Evolutionary conservation across 2,113 vertebrate genomes (phyloP), one percentile per base, ranked within the genome.

Genomic region (Lonchura striata): DNA sequence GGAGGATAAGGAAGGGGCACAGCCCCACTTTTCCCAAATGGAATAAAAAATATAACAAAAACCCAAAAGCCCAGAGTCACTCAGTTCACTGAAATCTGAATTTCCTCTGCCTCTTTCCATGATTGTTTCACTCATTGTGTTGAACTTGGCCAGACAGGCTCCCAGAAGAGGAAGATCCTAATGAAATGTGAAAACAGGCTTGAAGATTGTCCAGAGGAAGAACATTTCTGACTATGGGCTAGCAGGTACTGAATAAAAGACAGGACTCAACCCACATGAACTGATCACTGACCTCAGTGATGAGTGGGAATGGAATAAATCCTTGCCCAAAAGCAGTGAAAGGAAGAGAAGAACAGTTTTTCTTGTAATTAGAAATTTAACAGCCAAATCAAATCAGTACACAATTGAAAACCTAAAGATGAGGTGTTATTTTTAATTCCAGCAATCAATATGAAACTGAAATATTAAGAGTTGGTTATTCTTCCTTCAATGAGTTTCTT

Each of bases 221-320:
- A 77, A 39, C 0, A 10, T 8, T 53, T 79, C 74, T 71, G 37
- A n/a, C 20, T 24, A 11, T 42, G 21, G 16, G 12, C 69, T 23
- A 81, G 24, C 7, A 60, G 27, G 28, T 53, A 75, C n/a, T 70
- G 52, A 63, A 46, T 0, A 2, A 64, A 50, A 0, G 0, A 7
- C 12, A 35, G 31, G 16, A 11, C 13, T 78, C 56, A 82, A 24
- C 17, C 7, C 30, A 23, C 2, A 3, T 9, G 11, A 85, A 52
- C 16, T 41, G 18, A 27, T 15, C n/a, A 50, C 44, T 68, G 9
- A 2, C 9, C 5, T 49, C 5, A 2, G 5, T 46, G 41, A 52
- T 15, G n/a, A 41, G 11, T 57, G 14, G 5, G 11, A 86, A 53
- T n/a, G 23, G 28, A 25, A 28, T 60, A 49, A 72, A 56, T 44